phyloP scores from a whole-genome alignment of 2,113 vertebrate genomes.

The Zosterops borbonicus region DNA sequence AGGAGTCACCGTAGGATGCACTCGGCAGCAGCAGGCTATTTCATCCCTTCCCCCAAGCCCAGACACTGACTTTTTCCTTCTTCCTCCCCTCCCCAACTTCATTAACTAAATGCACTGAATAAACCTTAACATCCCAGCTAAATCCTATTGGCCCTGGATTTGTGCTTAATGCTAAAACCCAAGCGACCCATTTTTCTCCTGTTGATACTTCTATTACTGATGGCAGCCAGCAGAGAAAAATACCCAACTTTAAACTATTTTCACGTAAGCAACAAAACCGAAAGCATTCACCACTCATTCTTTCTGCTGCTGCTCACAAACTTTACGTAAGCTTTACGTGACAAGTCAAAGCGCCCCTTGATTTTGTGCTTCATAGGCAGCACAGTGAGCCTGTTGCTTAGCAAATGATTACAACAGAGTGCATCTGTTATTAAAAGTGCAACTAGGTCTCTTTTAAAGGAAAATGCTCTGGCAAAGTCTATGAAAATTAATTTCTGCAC shows the following conservation, averaged over 20 bases:
- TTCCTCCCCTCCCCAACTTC: constrained; percentile 13
- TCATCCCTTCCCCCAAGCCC: background rate
- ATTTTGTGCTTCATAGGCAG: constrained; percentile 4
- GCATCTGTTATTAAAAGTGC: background rate
- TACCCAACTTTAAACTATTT: constrained; percentile 26
- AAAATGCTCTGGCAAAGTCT: background rate
- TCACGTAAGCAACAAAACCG: background rate
- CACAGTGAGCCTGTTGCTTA: constrained; percentile 24
- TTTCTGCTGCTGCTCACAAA: constrained; percentile 2
- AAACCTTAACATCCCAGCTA: constrained; percentile 82
- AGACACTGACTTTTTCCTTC: constrained; percentile 9
- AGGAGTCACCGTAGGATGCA: background rate
- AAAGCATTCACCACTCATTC: background rate
- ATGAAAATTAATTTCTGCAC: background rate
- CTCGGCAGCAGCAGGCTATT: background rate
- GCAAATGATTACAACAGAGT: constrained; percentile 17
- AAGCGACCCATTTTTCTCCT: constrained; percentile 73
- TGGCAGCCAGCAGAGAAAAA: constrained; percentile 51
- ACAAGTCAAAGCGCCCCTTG: background rate
- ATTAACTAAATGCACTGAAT: constrained; percentile 83
- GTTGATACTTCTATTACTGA: constrained; percentile 62
- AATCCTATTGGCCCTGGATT: constrained; percentile 89
- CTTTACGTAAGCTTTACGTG: background rate
- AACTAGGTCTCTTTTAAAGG: background rate
- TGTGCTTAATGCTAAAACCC: constrained; percentile 88